Conservation (phyloP, 2,113 vertebrate genomes). For the Rhadina sibilatrix region DNA sequence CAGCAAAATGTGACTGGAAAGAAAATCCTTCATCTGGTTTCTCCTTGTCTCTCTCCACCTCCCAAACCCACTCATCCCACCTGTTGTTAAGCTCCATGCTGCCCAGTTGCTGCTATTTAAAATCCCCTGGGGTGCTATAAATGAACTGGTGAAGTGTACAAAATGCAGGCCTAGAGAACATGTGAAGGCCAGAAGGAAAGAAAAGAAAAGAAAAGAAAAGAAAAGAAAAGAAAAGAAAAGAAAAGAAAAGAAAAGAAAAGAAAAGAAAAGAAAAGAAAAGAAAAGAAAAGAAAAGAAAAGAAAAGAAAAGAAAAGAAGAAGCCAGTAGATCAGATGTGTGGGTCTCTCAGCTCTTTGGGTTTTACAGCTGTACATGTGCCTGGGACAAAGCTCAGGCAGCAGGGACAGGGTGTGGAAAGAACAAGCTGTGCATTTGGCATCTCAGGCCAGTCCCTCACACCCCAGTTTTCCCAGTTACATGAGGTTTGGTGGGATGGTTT, state of each 20-base stretch:
- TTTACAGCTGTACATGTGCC: accelerated
- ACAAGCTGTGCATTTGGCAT: neutral
- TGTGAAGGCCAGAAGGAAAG: neutral
- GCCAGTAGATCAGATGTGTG: neutral
- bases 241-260: no score
- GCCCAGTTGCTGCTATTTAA: neutral
- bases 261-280: no score
- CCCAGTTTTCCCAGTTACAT: neutral
- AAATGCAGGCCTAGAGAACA: neutral
- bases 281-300: no score
- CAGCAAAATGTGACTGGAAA: neutral
- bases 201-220: no score
- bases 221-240: no score
- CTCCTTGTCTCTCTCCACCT: neutral
- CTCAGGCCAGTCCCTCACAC: neutral
- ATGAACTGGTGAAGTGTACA: neutral
- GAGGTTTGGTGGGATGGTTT: neutral
- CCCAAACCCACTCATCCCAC: neutral
- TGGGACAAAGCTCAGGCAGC: neutral
- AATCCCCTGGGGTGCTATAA: neutral
- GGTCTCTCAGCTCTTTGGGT: neutral
- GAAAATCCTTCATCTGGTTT: neutral
- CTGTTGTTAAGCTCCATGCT: neutral
- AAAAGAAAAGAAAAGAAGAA: no score
- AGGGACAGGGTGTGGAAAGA: neutral